These are phyloP conservation scores for Momotus momota DNA, from an alignment of 2,797 vertebrate genomes.

Conservation along the genomic window DNA sequence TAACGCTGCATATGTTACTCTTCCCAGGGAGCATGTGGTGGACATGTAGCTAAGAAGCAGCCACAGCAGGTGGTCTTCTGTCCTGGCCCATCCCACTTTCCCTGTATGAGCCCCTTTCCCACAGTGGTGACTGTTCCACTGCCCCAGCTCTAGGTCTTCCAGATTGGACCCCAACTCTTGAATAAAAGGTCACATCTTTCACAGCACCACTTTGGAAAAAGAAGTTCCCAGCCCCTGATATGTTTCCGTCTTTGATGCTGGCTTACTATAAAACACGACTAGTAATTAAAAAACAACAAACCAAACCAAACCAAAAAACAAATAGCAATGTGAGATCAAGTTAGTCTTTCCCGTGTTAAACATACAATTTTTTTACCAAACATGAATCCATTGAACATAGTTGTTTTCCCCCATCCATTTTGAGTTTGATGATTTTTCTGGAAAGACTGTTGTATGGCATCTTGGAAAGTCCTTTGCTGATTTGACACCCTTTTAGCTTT, in stretches of 20 bases:
- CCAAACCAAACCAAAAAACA: too few species aligned
- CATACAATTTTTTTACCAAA: neutral
- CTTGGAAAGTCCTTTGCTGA: neutral
- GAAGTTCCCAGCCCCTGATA: neutral
- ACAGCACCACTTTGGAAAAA: neutral
- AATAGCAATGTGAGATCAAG: neutral
- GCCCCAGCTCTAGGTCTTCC: neutral
- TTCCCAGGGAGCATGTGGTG: neutral
- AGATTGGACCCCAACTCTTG: neutral
- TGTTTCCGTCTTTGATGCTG: neutral
- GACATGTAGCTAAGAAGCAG: neutral
- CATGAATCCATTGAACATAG: fast-evolving
- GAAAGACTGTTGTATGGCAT: neutral
- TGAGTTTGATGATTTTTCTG: neutral
- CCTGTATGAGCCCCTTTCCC: neutral
- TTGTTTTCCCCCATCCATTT: neutral
- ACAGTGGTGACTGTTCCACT: neutral
- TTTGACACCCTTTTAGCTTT: neutral
- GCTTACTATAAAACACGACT: neutral
- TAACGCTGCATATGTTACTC: fast-evolving
- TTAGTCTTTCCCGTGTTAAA: neutral
- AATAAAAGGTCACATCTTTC: neutral
- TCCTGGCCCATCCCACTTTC: neutral
- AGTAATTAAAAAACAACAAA: neutral
- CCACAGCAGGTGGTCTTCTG: neutral